Evolutionary conservation across 2,888 invertebrate genomes (phyloP).

Genomic region (Dicyrtoma fusca): DNA sequence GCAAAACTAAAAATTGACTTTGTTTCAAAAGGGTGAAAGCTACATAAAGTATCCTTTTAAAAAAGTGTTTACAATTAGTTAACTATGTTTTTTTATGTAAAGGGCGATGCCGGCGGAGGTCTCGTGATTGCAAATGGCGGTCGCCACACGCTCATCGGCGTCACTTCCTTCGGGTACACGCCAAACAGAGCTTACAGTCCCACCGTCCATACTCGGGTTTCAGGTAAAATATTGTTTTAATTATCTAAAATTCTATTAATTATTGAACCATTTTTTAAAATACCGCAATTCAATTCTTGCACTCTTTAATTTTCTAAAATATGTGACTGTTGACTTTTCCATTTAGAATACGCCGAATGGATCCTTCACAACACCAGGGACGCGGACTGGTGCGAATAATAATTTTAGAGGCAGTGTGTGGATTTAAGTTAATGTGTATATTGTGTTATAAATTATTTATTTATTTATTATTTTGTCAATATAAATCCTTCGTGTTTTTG

Average conservation of each 20-base stretch:
- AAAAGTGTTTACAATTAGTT: no score
- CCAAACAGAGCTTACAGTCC: constrained; percentile 51
- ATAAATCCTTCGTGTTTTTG: no score
- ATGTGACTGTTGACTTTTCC: background rate
- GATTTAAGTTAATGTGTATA: no score
- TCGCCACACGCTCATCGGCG: constrained; percentile 49
- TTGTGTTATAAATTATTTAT: no score
- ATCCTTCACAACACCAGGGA: constrained; percentile 54
- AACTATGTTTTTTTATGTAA: background rate
- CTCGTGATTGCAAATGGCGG: constrained; percentile 45
- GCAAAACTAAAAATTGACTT: no score
- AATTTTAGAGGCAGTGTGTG: no score
- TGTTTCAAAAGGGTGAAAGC: no score
- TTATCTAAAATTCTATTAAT: background rate
- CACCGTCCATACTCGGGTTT: constrained; percentile 50
- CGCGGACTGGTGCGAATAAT: constrained; percentile 50
- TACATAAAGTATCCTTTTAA: no score
- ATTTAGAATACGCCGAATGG: constrained; percentile 51
- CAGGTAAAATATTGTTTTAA: constrained; percentile 31
- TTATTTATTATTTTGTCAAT: no score
- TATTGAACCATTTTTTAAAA: background rate
- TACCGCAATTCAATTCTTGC: background rate
- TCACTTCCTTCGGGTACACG: constrained; percentile 49
- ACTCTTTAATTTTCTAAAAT: background rate
- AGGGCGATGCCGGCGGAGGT: constrained; percentile 47